Conservation (phyloP, 2,888 invertebrate species). For the Lasioglossum morio region DNA sequence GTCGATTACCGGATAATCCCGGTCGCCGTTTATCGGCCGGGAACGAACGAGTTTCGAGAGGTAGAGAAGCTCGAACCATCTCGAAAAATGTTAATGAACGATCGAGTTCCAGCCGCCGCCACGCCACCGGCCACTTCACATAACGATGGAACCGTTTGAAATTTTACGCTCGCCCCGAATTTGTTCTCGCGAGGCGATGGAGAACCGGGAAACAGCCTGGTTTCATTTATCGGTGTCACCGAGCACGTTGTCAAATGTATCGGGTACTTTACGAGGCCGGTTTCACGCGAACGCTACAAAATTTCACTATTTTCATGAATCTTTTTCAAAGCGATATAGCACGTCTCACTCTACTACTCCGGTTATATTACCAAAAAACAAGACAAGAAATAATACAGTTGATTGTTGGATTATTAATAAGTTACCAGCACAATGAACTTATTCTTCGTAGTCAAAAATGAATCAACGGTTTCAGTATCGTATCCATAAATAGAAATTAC, state of each 20-base stretch:
- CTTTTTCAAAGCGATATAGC: not conserved
- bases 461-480: too few relatives aligned
- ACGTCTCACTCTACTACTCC: not conserved
- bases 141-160: not conserved
- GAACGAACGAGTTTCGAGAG: not conserved
- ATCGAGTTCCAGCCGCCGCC: not conserved
- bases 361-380: too few relatives aligned
- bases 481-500: too few relatives aligned
- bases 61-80: not conserved
- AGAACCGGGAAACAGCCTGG: not conserved
- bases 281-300: not conserved
- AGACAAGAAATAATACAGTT: too few relatives aligned
- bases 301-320: not conserved
- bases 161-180: not conserved
- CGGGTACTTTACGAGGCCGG: not conserved
- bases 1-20: conserved; percentile 52
- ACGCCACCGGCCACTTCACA: not conserved
- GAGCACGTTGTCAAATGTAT: not conserved
- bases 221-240: not conserved
- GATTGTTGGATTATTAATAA: too few relatives aligned
- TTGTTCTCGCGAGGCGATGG: not conserved
- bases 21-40: conserved; percentile 28
- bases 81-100: conserved; percentile 11
- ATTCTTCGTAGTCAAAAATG: too few relatives aligned
- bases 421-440: too few relatives aligned